Base-by-base conservation (phyloP, 2,888 invertebrate species). In the Sarcophaga carnaria region DNA sequence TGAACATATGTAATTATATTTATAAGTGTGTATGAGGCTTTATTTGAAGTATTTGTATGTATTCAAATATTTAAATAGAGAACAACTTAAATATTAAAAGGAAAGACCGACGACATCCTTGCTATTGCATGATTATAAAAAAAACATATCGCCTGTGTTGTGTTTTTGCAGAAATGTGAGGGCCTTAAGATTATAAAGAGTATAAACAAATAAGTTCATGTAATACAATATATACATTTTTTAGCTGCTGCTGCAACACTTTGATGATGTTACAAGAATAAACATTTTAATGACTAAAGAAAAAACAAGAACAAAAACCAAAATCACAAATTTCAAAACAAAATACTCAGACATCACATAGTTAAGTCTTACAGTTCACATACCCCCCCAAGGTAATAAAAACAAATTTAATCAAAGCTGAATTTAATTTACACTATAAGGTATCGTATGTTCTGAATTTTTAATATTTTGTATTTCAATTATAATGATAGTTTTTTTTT, bases 301-400 rank as follows among this genome's bases (percentile, higher is more conserved):
- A 62, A 63, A 59, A 79, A 60, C 62, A 69, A 75, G 20, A 62
- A 69, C 69, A 12, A 12, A 60, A 69, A 78, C 60, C 37, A 67
- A 45, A 60, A 37, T 78, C 45, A 6, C 17, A 37, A 59, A 20
- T 77, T 77, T 70, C 63, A 69, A 45, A 27, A 37, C 5, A 64
- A 75, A 78, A 78, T 47, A 37, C 37, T 37, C 37, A 79, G 49
- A 37, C 64, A 66, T 71, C 71, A 22, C 14, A 80, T 20, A 72
- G 54, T 79, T 80, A 72, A 66, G 37, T 37, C 37, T 37, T 37
- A 60, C 72, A 59, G 64, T 54, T 8, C 37, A 0, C 22, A 22
- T 22, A 22, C 22, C 22, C 37, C 45, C 66, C 80, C 72, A 80
- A 72, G 80, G 80, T 72, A 80, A 80, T 60, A 80, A 72, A 71